Conservation (phyloP, 2,113 vertebrate species). For the Spea bombifrons region DNA sequence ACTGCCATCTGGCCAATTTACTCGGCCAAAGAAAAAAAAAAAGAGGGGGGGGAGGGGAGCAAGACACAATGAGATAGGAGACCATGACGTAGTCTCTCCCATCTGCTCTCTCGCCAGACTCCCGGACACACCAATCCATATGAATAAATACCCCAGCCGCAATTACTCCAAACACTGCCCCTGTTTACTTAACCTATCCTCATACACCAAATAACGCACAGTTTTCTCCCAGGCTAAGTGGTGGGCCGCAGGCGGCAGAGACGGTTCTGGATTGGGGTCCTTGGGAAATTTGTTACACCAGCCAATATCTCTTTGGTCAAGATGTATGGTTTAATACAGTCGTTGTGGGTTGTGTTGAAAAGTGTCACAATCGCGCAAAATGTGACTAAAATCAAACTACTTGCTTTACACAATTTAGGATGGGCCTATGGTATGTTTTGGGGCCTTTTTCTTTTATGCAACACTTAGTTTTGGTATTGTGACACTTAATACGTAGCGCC, state of each 20-base stretch:
- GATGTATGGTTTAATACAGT: too few species aligned
- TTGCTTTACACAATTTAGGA: too few species aligned
- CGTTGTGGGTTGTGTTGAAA: too few species aligned
- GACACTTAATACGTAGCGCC: too few species aligned
- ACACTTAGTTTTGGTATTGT: too few species aligned
- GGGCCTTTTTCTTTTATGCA: too few species aligned
- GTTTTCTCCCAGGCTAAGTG: conserved; percentile 50
- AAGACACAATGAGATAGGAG: conserved; percentile 72
- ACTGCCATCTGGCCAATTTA: conserved; percentile 93
- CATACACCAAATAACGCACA: conserved; percentile 69
- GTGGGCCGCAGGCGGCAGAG: background rate
- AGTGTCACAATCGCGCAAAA: too few species aligned
- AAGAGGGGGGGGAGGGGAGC: conserved; percentile 55
- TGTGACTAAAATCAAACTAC: too few species aligned
- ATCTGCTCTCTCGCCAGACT: conserved; percentile 84
- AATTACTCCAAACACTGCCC: conserved; percentile 87
- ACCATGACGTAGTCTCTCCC: conserved; percentile 62
- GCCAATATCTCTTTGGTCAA: background rate
- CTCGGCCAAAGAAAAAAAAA: conserved; percentile 70
- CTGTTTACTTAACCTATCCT: conserved; percentile 91
- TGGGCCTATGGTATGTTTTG: too few species aligned
- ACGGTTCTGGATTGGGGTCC: background rate
- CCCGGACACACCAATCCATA: conserved; percentile 72
- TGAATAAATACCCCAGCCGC: conserved; percentile 76
- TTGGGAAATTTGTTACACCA: background rate